A percentile compares a stretch with the other conserved stretches of the same genome.
Conservation (phyloP, 2,113 vertebrate species). For the Ciconia maguari region DNA sequence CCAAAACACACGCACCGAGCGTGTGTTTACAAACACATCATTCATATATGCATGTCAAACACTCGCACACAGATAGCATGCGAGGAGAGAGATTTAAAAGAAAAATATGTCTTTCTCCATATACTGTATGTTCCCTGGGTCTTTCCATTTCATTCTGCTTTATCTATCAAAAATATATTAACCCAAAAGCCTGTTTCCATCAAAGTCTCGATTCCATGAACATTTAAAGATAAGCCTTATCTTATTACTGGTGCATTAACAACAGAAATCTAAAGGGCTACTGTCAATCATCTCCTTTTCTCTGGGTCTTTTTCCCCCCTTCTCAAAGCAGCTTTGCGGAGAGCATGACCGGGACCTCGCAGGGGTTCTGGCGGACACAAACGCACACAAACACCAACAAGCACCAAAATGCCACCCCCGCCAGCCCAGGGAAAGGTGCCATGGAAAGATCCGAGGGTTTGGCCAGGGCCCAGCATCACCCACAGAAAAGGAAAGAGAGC, state of each 20-base stretch:
- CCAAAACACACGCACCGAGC: accelerated
- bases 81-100: not conserved
- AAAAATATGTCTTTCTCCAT: slow-evolving; percentile 49
- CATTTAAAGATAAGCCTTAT: slow-evolving; percentile 84
- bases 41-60: not conserved
- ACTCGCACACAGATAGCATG: not conserved
- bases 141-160: slow-evolving; percentile 66
- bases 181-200: slow-evolving; percentile 78
- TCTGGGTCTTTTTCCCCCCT: not conserved
- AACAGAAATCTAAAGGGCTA: slow-evolving; percentile 70
- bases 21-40: not conserved
- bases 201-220: slow-evolving; percentile 78
- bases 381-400: not conserved
- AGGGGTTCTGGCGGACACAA: not conserved
- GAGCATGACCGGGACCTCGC: not conserved
- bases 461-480: not conserved
- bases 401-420: not conserved
- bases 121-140: slow-evolving; percentile 15
- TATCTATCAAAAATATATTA: slow-evolving; percentile 84
- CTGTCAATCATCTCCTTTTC: slow-evolving; percentile 61
- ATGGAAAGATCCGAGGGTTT: not conserved
- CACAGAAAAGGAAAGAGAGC: not conserved
- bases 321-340: slow-evolving; percentile 21
- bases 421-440: accelerated
- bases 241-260: slow-evolving; percentile 77